Base-by-base conservation (phyloP, 2,797 vertebrate species). In the Hypotaenidia philippensis region DNA sequence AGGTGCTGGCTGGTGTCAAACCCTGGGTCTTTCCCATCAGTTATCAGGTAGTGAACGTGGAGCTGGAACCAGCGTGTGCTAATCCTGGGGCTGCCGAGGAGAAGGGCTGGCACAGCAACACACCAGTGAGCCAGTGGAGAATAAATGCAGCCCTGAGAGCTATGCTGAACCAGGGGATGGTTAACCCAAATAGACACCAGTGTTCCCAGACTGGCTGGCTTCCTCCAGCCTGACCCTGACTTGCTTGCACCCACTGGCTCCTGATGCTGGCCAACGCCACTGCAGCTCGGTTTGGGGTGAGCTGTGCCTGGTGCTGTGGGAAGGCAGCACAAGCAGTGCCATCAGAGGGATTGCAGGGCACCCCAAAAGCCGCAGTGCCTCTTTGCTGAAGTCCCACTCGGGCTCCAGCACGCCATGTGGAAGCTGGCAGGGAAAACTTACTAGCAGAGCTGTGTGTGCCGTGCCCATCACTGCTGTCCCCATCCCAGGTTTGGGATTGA, bases 351-450 rank as follows among this genome's bases (percentile, higher is more conserved):
- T 52, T 15, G 20, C 3, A 40, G 20, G n/a, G 18, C 27, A 55
- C 18, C 18, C 27, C 4, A 0, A 50, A 38, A 32, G 0, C 6
- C 49, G 50, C 53, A 25, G 57, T 2, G 2, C 50, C 60, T 34
- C 53, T 60, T 60, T 80, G 52, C 18, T 3, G 0, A 53, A 45
- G 69, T 38, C 25, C 25, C 1, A 2, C 52, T 71, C 27, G 20
- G 21, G 45, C 23, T 22, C 40, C 0, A 3, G 10, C 47, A 55
- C 0, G 1, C 22, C 0, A 1, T 8, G 34, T 18, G 41, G 57
- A 31, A 41, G 34, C 18, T 27, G n/a, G 14, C 49, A 36, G 69
- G 70, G 49, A 71, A 57, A 79, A 52, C 32, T 20, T 41, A 13
- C 38, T 0, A 1, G 23, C 19, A 53, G 40, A 81, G 32, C 34